phyloP scores from a whole-genome alignment of 1,140 invertebrate species.

The Drosophila grimshawi region DNA sequence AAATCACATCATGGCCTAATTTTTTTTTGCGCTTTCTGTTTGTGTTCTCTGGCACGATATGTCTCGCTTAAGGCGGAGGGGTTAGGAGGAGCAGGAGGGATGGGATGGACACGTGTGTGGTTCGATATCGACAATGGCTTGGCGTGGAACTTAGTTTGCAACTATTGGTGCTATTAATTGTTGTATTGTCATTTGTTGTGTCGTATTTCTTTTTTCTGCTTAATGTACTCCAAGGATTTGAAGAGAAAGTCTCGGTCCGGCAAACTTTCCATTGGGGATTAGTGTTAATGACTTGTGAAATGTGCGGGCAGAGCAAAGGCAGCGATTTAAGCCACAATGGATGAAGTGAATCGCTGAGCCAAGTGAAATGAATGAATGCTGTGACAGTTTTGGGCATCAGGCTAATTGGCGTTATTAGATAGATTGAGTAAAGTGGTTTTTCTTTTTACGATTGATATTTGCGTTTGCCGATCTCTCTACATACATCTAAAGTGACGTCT shows the following conservation, averaged over 20 bases:
- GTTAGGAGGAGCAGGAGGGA: not conserved
- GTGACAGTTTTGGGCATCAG: conserved; percentile 17
- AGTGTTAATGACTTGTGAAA: conserved; percentile 76
- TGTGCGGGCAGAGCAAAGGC: conserved; percentile 57
- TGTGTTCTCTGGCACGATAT: conserved; percentile 4
- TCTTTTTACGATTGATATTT: conserved; percentile 8
- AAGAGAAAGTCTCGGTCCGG: conserved; percentile 18
- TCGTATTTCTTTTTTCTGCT: conserved; percentile 13
- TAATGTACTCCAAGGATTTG: conserved; percentile 54
- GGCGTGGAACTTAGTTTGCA: conserved; percentile 11
- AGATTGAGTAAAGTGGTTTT: conserved; percentile 11
- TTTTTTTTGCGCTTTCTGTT: conserved; percentile 38
- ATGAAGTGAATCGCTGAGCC: conserved; percentile 31
- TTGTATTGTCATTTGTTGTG: conserved; percentile 25
- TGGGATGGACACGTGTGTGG: not conserved
- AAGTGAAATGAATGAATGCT: conserved; percentile 25
- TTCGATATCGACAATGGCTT: conserved; percentile 35
- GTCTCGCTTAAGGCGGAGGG: conserved; percentile 10
- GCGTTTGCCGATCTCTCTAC: conserved; percentile 52
- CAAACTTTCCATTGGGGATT: conserved; percentile 46
- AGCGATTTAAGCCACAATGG: conserved; percentile 57
- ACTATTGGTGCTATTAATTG: conserved; percentile 34
- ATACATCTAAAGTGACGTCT: conserved; percentile 79
- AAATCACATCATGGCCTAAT: conserved; percentile 59
- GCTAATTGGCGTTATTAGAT: not conserved